A percentile compares a stretch with the other conserved stretches of the same genome.
Evolutionary conservation across 1,140 invertebrate genomes (phyloP).

Genomic region (Drosophila navojoa): DNA sequence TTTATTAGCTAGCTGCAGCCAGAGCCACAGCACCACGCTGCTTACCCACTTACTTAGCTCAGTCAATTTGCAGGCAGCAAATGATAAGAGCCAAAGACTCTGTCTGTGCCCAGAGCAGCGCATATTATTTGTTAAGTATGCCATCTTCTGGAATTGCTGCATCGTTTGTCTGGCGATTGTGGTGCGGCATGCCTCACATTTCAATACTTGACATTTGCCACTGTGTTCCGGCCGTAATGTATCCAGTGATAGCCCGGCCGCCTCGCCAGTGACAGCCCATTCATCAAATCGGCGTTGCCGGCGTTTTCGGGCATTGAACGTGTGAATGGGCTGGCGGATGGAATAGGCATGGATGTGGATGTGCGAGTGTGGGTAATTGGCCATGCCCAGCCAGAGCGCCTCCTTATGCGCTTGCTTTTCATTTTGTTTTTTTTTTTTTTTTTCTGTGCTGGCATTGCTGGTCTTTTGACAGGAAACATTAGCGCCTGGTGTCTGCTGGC

Average conservation of each 20-base stretch:
- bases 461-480: conserved; percentile 63
- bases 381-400: conserved; percentile 14
- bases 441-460: conserved; percentile 2
- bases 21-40: background rate
- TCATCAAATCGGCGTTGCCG: conserved; percentile 57
- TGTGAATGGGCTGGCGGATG: conserved; percentile 43
- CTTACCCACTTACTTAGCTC: conserved; percentile 14
- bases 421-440: too few species aligned
- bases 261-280: conserved; percentile 59
- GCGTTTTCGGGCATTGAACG: conserved; percentile 45
- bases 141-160: background rate
- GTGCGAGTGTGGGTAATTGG: conserved; percentile 63
- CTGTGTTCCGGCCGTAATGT: too few species aligned
- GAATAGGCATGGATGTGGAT: background rate
- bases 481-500: conserved; percentile 50
- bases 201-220: conserved; percentile 21
- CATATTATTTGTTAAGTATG: too few species aligned
- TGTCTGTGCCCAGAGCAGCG: too few species aligned
- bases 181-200: conserved; percentile 12
- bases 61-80: conserved; percentile 25
- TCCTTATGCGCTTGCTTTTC: background rate
- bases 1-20: conserved; percentile 15
- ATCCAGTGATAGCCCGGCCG: too few species aligned
- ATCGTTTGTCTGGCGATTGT: conserved; percentile 3
- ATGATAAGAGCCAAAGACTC: conserved; percentile 13